phyloP scores from a whole-genome alignment of 2,888 invertebrate genomes.

The Andrena trimmerana region DNA sequence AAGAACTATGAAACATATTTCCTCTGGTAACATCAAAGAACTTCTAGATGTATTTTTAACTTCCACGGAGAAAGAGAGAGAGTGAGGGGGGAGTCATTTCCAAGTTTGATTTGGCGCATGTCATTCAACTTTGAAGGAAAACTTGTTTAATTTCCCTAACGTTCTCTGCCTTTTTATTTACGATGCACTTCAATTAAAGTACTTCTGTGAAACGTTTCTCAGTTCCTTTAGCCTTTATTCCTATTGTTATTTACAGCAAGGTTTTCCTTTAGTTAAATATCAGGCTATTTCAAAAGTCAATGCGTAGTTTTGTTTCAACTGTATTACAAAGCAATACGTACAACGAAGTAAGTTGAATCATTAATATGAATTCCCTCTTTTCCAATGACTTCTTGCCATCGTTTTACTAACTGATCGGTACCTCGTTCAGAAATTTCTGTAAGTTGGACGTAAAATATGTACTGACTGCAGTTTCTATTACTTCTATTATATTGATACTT shows the following conservation, averaged over 20 bases:
- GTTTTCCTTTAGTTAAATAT: neutral
- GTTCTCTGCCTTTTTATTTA: slow-evolving; percentile 7
- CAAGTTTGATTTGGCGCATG: slow-evolving; percentile 9
- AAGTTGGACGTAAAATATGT: too few species aligned
- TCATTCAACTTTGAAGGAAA: slow-evolving; percentile 8
- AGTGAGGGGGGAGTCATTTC: slow-evolving; percentile 2
- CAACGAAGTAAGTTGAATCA: too few species aligned
- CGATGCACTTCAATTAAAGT: slow-evolving; percentile 10
- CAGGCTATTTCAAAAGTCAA: too few species aligned
- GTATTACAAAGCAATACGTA: too few species aligned
- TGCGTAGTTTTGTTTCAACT: too few species aligned
- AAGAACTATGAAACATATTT: slow-evolving; percentile 16
- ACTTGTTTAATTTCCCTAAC: slow-evolving; percentile 24
- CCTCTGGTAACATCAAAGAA: slow-evolving; percentile 9
- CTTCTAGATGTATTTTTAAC: slow-evolving; percentile 21
- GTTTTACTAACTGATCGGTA: too few species aligned
- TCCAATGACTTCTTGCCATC: too few species aligned
- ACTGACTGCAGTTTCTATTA: too few species aligned
- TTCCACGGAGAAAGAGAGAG: slow-evolving; percentile 7
- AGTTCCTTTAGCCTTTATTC: neutral
- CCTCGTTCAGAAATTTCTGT: too few species aligned
- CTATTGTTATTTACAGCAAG: neutral
- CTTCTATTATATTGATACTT: too few species aligned
- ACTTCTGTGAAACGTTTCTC: neutral
- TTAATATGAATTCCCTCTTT: too few species aligned